Base-by-base conservation (phyloP, 2,113 vertebrate species). In the Crotalus helleri region DNA sequence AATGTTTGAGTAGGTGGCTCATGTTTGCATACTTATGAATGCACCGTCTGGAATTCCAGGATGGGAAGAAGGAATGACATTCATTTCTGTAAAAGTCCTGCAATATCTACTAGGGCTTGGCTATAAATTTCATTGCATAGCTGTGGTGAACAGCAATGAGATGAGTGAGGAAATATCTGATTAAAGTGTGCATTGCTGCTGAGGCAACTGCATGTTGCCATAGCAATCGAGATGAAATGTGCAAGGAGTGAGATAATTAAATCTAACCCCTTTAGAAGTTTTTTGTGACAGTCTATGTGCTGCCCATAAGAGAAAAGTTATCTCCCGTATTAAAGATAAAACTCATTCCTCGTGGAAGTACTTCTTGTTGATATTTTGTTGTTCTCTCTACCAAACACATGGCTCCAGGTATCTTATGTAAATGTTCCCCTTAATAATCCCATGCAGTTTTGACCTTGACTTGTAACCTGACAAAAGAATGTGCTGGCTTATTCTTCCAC, bases 201-300 rank as follows among this genome's bases (percentile, higher is more conserved):
- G 96, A 97, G 96, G 97, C 98, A 98, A 98, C 97, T 97, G 97
- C 97, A 98, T 98, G 98, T 99, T 99, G 98, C 98, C 98, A 99
- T 99, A 98, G 98, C 97, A 97, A 98, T 98, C 97, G 97, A 98
- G 98, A 98, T 97, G 98, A 98, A 98, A 98, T 98, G 98, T 97
- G 96, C 97, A 98, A 98, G 98, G 98, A 98, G 97, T 98, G 97
- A 98, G 98, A 98, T 98, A 98, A 98, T 99, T 99, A 98, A 98
- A 98, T 98, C 97, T 98, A 97, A 97, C 97, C 98, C 97, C 97
- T 98, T 98, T 98, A 98, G 98, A 98, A 97, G 98, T 98, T 98
- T 51, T 93, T 97, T 98, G 33, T 81, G 98, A 98, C 98, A 98
- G 98, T 97, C 96, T 97, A 95, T 95, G 96, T 91, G 95, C 95